A percentile compares a stretch with the other conserved stretches of the same genome.
These are phyloP conservation scores for Thymelicus lineola DNA, from an alignment of 2,888 invertebrate genomes.

Conservation along the genomic window DNA sequence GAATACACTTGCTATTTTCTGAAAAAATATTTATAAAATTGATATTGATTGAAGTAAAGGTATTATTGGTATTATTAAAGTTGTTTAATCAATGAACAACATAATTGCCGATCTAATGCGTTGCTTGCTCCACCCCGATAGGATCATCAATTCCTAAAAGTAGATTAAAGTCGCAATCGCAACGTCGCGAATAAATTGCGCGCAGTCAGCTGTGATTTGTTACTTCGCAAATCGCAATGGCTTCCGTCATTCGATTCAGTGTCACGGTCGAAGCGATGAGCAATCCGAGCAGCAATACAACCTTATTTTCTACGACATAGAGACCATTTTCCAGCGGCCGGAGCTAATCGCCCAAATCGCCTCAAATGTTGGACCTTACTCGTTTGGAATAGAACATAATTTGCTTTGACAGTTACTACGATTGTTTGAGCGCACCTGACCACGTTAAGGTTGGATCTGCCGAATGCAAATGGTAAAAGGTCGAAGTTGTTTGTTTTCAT, in stretches of 20 bases:
- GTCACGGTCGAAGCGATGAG: slow-evolving; percentile 36
- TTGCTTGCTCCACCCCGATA: neutral
- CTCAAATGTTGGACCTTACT: slow-evolving; percentile 11
- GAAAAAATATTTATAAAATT: too few species aligned
- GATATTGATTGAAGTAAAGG: too few species aligned
- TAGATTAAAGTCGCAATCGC: slow-evolving; percentile 25
- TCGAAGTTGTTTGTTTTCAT: slow-evolving; percentile 18
- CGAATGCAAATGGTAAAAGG: slow-evolving; percentile 20
- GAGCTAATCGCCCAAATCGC: neutral
- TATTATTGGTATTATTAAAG: too few species aligned
- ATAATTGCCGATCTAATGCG: neutral
- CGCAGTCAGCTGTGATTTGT: slow-evolving; percentile 10
- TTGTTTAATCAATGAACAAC: neutral
- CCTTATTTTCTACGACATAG: slow-evolving; percentile 6
- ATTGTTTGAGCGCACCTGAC: slow-evolving; percentile 24
- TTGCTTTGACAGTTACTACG: neutral
- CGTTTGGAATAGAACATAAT: slow-evolving; percentile 6
- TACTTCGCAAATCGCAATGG: slow-evolving; percentile 31
- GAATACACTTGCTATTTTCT: too few species aligned
- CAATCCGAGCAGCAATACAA: neutral
- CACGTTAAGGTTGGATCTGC: slow-evolving; percentile 8
- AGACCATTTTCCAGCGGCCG: neutral
- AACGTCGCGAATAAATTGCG: slow-evolving; percentile 24
- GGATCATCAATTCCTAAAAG: slow-evolving; percentile 3
- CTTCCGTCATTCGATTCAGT: slow-evolving; percentile 52